These are phyloP conservation scores for Cephus runcator DNA, from an alignment of 2,888 invertebrate genomes.

Conservation along the genomic window DNA sequence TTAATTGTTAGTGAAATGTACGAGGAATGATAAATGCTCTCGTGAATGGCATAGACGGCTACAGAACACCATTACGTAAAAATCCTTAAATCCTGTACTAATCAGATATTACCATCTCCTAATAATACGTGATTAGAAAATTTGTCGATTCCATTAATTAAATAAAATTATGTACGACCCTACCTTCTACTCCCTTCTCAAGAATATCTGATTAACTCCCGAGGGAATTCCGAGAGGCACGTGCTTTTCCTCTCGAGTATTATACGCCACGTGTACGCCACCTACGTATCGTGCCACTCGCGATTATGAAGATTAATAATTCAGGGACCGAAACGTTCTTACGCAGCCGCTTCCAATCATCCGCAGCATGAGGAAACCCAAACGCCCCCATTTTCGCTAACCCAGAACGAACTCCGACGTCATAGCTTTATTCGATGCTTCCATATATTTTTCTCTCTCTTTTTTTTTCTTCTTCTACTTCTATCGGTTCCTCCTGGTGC, in stretches of 20 bases:
- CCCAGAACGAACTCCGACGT: neutral
- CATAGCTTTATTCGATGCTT: neutral
- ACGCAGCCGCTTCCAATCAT: neutral
- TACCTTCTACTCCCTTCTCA: neutral
- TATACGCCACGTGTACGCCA: neutral
- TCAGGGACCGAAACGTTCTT: neutral
- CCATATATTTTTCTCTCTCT: neutral
- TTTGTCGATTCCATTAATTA: neutral
- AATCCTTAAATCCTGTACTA: neutral
- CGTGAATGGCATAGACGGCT: neutral
- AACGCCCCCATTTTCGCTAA: constrained; percentile 7
- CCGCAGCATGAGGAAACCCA: neutral
- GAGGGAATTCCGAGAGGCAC: constrained; percentile 36
- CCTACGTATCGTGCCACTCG: neutral
- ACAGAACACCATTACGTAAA: neutral
- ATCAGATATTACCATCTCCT: neutral
- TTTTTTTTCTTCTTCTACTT: neutral
- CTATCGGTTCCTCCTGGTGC: neutral
- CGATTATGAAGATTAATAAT: neutral
- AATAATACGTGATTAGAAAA: neutral
- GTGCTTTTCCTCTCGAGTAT: constrained; percentile 25
- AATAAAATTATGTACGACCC: neutral
- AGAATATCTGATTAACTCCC: constrained; percentile 31
- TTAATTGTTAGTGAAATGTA: neutral
- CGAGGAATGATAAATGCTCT: neutral